phyloP scores from a whole-genome alignment of 2,888 invertebrate species.

The Cylloceria caligata region DNA sequence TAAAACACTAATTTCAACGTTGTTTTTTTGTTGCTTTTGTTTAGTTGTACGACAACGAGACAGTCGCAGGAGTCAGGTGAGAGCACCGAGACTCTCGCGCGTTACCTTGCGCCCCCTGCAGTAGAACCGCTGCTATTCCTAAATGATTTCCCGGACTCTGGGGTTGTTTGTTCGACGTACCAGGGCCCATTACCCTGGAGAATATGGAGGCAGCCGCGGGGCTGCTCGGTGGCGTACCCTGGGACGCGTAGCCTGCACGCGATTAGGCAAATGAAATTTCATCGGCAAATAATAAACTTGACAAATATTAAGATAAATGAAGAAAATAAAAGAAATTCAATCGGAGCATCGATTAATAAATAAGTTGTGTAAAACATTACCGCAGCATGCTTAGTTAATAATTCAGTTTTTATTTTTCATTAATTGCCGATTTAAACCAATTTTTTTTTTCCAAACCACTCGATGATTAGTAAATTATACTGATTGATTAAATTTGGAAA shows the following conservation, averaged over 20 bases:
- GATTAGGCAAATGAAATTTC: conserved; percentile 42
- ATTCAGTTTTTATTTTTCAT: not conserved
- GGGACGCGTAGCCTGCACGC: conserved; percentile 78
- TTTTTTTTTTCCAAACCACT: not conserved
- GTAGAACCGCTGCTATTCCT: conserved; percentile 83
- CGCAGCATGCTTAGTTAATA: conserved; percentile 6
- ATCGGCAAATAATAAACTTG: not conserved
- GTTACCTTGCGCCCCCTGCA: conserved; percentile 85
- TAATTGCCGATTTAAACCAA: not conserved
- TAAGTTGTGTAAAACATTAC: not conserved
- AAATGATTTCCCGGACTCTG: conserved; percentile 79
- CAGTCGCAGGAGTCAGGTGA: conserved; percentile 35
- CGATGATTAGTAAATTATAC: conserved; percentile 1
- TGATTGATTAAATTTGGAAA: not conserved
- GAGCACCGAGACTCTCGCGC: conserved; percentile 43
- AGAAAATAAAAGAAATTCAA: conserved; percentile 4
- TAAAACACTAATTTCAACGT: conserved; percentile 7
- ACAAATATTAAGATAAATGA: conserved; percentile 1
- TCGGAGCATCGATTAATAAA: not conserved
- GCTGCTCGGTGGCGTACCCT: conserved; percentile 82
- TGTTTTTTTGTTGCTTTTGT: conserved; percentile 23
- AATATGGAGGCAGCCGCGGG: conserved; percentile 80
- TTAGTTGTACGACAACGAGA: conserved; percentile 52
- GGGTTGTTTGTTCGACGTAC: conserved; percentile 76
- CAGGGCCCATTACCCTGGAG: conserved; percentile 80